Evolutionary conservation across 2,888 invertebrate genomes (phyloP).

Genomic region (Hofmannophila pseudospretella): DNA sequence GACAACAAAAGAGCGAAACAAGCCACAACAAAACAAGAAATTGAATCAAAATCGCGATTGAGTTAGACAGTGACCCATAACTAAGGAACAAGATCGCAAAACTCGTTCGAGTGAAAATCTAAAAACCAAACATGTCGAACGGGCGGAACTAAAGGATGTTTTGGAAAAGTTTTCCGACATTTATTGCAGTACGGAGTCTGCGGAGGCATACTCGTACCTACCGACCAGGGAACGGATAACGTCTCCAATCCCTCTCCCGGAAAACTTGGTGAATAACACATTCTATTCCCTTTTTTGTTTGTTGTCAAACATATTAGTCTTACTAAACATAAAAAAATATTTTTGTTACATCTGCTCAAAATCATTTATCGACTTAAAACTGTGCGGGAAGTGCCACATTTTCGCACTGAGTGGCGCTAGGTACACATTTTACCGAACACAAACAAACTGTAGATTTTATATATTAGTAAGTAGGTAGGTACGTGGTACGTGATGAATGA

Average conservation of each 20-base stretch:
- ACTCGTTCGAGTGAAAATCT: slow-evolving; percentile 42
- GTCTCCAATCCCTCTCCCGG: slow-evolving; percentile 17
- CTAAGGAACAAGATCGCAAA: slow-evolving; percentile 34
- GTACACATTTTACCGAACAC: no score
- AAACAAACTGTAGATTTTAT: no score
- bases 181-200: slow-evolving; percentile 51
- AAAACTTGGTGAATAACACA: slow-evolving; percentile 30
- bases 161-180: slow-evolving; percentile 56
- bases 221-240: slow-evolving; percentile 5
- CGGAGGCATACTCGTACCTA: not conserved
- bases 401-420: no score
- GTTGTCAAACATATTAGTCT: slow-evolving; percentile 21
- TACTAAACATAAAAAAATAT: not conserved
- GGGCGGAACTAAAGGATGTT: slow-evolving; percentile 51
- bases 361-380: no score
- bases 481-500: no score
- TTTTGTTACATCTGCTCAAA: no score
- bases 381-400: no score
- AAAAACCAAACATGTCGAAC: slow-evolving; percentile 60
- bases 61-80: slow-evolving; percentile 43
- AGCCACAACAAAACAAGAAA: slow-evolving; percentile 31
- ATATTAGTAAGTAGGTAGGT: no score
- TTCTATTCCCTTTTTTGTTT: slow-evolving; percentile 29
- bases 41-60: slow-evolving; percentile 38
- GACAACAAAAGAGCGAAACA: slow-evolving; percentile 11